Conservation (phyloP, 2,797 vertebrate species). For the Crypturellus tataupa region DNA sequence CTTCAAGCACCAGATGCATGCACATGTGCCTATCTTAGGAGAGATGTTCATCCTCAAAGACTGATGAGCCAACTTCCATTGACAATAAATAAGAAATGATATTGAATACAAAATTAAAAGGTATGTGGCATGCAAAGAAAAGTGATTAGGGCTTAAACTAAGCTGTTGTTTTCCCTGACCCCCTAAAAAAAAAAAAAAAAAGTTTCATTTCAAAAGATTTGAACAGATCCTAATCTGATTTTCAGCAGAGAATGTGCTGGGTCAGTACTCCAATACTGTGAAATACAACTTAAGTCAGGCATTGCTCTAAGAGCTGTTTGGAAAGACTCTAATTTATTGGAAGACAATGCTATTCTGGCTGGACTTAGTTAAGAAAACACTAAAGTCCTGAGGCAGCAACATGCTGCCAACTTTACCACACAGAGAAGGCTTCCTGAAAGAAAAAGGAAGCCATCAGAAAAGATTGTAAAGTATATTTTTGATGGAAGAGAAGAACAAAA, state of each 20-base stretch:
- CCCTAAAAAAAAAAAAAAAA: background rate
- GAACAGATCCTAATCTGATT: background rate
- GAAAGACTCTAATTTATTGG: background rate
- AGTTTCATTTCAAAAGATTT: background rate
- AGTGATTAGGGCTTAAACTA: background rate
- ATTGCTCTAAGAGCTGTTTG: background rate
- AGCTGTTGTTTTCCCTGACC: no score
- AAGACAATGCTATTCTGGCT: background rate
- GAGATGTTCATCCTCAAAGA: rapidly evolving
- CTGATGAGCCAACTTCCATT: background rate
- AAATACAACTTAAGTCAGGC: background rate
- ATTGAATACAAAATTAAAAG: background rate
- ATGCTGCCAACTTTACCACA: background rate
- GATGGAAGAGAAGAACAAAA: background rate
- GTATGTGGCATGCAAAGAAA: background rate
- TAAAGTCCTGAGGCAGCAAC: background rate
- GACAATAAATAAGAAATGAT: background rate
- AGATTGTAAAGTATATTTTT: background rate
- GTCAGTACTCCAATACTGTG: background rate
- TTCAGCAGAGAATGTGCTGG: background rate
- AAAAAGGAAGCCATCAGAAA: background rate
- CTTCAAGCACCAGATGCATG: background rate
- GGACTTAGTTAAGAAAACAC: background rate
- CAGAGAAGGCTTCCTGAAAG: background rate
- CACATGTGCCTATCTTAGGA: rapidly evolving